Percentiles rank a stretch among this genome's conserved stretches.
Conservation (phyloP, 2,888 invertebrate genomes). For the Caenorhabditis macrosperma region DNA sequence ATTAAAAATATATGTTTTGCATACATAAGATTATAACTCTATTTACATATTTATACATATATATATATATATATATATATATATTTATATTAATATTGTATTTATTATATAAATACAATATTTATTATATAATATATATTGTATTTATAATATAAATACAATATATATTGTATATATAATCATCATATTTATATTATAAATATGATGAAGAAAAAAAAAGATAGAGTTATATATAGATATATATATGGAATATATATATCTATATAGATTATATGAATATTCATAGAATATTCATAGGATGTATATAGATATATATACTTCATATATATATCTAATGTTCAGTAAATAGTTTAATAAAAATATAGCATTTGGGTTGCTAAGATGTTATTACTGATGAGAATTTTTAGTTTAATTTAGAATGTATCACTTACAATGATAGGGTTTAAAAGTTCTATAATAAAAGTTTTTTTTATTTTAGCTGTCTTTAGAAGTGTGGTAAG, state of each 20-base stretch:
- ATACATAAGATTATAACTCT: slow-evolving; percentile 66
- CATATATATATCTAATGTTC: slow-evolving; percentile 11
- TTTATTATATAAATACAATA: slow-evolving; percentile 43
- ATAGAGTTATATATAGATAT: slow-evolving; percentile 30
- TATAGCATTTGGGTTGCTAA: slow-evolving; percentile 71
- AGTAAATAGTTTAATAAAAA: slow-evolving; percentile 71
- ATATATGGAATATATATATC: slow-evolving; percentile 44
- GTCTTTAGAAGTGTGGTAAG: slow-evolving; percentile 63
- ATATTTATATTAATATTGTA: slow-evolving; percentile 26
- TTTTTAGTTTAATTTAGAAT: slow-evolving; percentile 74
- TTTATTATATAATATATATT: slow-evolving; percentile 4
- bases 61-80: slow-evolving; percentile 36
- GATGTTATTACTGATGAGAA: slow-evolving; percentile 64
- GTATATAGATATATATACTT: background rate
- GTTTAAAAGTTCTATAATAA: slow-evolving; percentile 69
- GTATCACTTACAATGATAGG: slow-evolving; percentile 71
- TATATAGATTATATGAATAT: slow-evolving; percentile 31
- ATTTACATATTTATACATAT: slow-evolving; percentile 11
- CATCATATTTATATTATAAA: too few species aligned
- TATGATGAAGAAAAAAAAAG: too few species aligned
- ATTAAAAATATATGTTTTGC: slow-evolving; percentile 70
- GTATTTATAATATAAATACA: slow-evolving; percentile 37
- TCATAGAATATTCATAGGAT: slow-evolving; percentile 30
- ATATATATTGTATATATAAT: too few species aligned
- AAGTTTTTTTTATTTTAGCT: slow-evolving; percentile 65